These are phyloP conservation scores for Steinernema carpocapsae DNA, from an alignment of 2,888 invertebrate species.

Conservation along the genomic window DNA sequence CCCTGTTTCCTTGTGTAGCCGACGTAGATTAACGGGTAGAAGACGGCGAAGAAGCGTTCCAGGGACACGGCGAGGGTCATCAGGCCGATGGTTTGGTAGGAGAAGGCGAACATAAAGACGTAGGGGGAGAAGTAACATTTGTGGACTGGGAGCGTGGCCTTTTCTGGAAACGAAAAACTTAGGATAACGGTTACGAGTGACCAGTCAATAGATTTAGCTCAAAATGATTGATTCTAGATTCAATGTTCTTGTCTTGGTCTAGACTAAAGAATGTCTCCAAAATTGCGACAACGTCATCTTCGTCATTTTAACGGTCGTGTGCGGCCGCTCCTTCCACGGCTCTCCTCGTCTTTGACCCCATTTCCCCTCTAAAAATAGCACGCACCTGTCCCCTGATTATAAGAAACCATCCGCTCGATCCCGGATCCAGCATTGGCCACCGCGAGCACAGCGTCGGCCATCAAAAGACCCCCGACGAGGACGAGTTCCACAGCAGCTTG, in stretches of 20 bases:
- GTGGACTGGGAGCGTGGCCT: neutral
- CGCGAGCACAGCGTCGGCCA: conserved; percentile 8
- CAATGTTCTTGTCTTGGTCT: neutral
- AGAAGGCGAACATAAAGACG: conserved; percentile 28
- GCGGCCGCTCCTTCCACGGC: neutral
- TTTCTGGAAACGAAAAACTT: neutral
- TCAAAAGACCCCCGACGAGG: neutral
- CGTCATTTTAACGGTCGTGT: neutral
- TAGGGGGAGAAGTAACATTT: conserved; percentile 19
- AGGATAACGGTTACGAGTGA: neutral
- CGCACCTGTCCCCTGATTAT: neutral
- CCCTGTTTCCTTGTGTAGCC: neutral
- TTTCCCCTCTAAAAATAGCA: neutral
- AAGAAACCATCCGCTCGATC: conserved; percentile 10
- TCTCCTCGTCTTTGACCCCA: neutral
- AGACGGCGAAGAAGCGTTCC: conserved; percentile 5
- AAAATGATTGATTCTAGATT: too few species aligned
- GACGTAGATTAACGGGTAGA: conserved; percentile 3
- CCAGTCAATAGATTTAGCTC: neutral
- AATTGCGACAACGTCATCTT: too few species aligned
- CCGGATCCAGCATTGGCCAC: conserved; percentile 12
- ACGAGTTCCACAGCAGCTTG: neutral
- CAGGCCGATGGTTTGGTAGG: conserved; percentile 27
- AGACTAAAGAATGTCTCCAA: neutral
- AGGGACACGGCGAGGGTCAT: conserved; percentile 10